Base-by-base conservation (phyloP, 2,113 vertebrate genomes). In the Marcusenius ussheri region DNA sequence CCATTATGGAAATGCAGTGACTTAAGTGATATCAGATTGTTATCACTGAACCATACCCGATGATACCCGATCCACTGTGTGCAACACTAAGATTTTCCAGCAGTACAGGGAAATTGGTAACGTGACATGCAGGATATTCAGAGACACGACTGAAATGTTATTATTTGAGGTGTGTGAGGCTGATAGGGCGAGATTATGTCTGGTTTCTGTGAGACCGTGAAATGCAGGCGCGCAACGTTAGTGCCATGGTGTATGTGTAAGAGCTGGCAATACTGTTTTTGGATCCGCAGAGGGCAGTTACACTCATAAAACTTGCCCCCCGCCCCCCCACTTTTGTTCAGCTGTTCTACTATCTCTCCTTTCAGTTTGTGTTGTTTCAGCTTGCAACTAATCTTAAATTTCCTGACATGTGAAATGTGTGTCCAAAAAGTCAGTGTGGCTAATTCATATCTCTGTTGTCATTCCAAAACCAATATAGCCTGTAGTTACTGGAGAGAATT, bases 181-280 rank as follows among this genome's bases (percentile, higher is more conserved):
- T 66, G n/a, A 27, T 31, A 70, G 3, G 3, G 3, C 1, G 27
- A 70, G 62, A 70, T 70, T 70, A 31, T 11, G 10, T 13, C 9
- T 70, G 62, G n/a, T 70, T 70, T 13, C 62, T 31, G 10, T 70
- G 62, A 31, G 27, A 31, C 62, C 10, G n/a, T 70, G 62, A 31
- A 70, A 70, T 4, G n/a, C n/a, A 70, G 62, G 21, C n/a, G 10
- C n/a, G n/a, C 62, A 70, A 13, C 1, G 27, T 70, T 11, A 31
- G 10, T 31, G 62, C 62, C 10, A 3, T 93, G 83, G 95, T 95
- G 95, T 95, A 93, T 93, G 93, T 95, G 94, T 95, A 39, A 3
- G 5, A 21, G 15, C 21, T 27, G 35, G 39, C 5, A 19, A 5
- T 15, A 1, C 77, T 45, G 77, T 13, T 46, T 27, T 45, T 47